Evolutionary conservation across 2,888 invertebrate genomes (phyloP).

Genomic region (Parnassius orleans): DNA sequence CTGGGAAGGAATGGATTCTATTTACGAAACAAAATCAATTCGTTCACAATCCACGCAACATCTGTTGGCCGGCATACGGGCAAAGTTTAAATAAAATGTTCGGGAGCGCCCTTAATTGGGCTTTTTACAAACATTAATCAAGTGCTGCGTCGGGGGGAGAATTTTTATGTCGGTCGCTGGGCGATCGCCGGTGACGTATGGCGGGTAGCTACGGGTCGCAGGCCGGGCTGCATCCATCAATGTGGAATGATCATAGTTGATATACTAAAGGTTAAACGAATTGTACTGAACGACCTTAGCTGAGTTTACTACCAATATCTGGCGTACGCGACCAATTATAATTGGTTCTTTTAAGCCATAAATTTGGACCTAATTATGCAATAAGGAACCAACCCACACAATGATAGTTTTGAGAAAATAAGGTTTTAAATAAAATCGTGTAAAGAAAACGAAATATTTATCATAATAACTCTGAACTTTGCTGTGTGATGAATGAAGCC

Average conservation of each 20-base stretch:
- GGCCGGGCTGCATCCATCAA: constrained; percentile 60
- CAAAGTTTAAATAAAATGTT: constrained; percentile 62
- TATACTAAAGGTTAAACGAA: constrained; percentile 1
- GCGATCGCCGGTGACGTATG: constrained; percentile 64
- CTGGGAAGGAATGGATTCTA: constrained; percentile 4
- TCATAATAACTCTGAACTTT: too few species aligned
- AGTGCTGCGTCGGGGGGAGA: constrained; percentile 65
- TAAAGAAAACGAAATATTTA: too few species aligned
- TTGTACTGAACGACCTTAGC: too few species aligned
- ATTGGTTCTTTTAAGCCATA: too few species aligned
- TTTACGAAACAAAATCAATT: constrained; percentile 20
- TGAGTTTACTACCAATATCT: too few species aligned
- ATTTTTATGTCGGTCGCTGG: constrained; percentile 62
- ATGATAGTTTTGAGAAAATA: too few species aligned
- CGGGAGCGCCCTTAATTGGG: constrained; percentile 71
- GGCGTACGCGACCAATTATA: too few species aligned
- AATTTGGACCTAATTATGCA: too few species aligned
- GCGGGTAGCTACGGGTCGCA: constrained; percentile 50
- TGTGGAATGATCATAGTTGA: constrained; percentile 28
- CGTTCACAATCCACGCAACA: constrained; percentile 16
- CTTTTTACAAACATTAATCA: constrained; percentile 78
- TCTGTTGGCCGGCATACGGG: constrained; percentile 45
- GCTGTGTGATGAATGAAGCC: too few species aligned
- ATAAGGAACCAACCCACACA: too few species aligned
- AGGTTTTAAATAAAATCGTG: too few species aligned